Base-by-base conservation (phyloP, 2,888 invertebrate genomes). In the Tenthredo notha region DNA sequence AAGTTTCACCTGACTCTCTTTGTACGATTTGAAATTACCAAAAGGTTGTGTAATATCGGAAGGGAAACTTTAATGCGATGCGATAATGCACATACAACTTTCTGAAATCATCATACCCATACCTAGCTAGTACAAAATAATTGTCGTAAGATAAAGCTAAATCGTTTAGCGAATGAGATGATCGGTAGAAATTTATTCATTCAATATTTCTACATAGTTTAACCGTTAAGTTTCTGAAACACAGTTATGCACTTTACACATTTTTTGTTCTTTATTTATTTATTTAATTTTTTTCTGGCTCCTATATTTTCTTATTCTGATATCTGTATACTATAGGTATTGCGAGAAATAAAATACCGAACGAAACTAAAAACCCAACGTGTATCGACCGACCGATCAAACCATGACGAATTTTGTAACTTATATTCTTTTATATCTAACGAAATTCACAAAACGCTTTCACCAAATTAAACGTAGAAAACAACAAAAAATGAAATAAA, bases 371-470 rank as follows among this genome's bases (percentile, higher is more conserved):
- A 25, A 12, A 43, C 74, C 18, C 10, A 12, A 40, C 15, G 3
- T 9, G 3, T 9, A n/a, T 74, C 43, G 43, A 33, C 33, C 18
- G 21, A 72, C 72, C 37, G 21, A 72, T 43, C 37, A 21, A 40
- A 75, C 47, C 47, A 40, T 50, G 75, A 47, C 47, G 75, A 75
- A 47, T 75, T 47, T 47, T 18, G n/a, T 75, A 37, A 72, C 47
- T 77, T 29, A 33, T 77, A 33, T 77, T 54, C 33, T 29, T 77
- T 33, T 50, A 15, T 33, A 15, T 33, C 54, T 50, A 80, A 80
- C 61, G 61, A 80, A 80, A 80, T 21, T 58, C 21, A 54, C 54
- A n/a, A n/a, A 78, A 75, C 75, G 77, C 77, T 77, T 77, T 77
- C 77, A 77, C 77, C 50, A 54, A 77, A 77, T 77, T 50, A 50